phyloP scores from a whole-genome alignment of 35 echinoderm and acorn worm genomes.

The Strongylocentrotus purpuratus region DNA sequence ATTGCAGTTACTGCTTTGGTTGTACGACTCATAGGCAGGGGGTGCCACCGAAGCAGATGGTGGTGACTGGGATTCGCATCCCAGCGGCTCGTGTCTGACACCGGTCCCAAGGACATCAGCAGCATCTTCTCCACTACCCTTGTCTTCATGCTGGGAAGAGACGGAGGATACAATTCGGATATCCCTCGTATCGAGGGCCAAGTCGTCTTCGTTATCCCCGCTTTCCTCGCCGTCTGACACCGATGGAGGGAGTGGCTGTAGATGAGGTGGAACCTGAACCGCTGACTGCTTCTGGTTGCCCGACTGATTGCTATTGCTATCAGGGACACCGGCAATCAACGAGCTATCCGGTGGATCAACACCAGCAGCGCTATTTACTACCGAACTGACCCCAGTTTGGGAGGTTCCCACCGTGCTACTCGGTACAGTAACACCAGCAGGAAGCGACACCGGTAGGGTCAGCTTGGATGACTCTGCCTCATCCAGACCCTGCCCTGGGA shows the following conservation, averaged over 20 bases:
- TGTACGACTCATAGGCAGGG: constrained; percentile 31
- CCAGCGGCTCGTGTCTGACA: constrained; percentile 27
- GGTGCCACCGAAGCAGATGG: constrained; percentile 26
- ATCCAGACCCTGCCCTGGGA: constrained; percentile 66
- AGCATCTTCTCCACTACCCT: not conserved
- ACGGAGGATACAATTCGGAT: constrained; percentile 66
- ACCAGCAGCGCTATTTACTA: constrained; percentile 40
- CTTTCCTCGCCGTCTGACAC: constrained; percentile 35
- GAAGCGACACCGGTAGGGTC: constrained; percentile 7
- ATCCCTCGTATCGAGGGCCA: constrained; percentile 74
- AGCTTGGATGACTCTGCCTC: constrained; percentile 35
- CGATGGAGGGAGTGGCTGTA: constrained; percentile 26
- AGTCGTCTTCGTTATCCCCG: constrained; percentile 63
- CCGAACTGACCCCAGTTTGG: constrained; percentile 15
- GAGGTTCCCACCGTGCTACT: constrained; percentile 21
- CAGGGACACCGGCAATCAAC: not conserved
- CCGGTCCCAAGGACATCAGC: not conserved
- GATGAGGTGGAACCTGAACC: constrained; percentile 8
- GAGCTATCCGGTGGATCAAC: not conserved
- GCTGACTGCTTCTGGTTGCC: constrained; percentile 46
- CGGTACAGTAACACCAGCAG: constrained; percentile 38
- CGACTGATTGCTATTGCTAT: constrained; percentile 41
- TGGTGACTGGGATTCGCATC: constrained; percentile 47
- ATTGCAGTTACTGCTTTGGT: constrained; percentile 44
- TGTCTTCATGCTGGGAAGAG: constrained; percentile 46